These are phyloP conservation scores for Rotaria macrura DNA, from an alignment of 2,888 invertebrate species.

Conservation along the genomic window DNA sequence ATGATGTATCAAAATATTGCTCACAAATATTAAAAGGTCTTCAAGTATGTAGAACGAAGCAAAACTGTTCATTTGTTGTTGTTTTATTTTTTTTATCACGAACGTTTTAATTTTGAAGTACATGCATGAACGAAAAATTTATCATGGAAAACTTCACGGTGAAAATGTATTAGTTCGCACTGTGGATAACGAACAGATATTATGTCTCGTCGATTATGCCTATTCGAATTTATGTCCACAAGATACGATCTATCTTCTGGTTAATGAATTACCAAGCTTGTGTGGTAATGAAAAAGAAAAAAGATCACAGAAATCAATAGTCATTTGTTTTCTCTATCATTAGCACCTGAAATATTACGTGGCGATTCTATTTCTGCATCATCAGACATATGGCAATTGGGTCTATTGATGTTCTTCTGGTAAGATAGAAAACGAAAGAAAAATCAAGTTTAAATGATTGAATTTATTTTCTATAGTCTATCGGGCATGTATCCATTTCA, in stretches of 20 bases:
- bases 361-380: neutral
- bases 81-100: too few species aligned
- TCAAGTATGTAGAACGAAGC: neutral
- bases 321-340: neutral
- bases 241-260: neutral
- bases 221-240: neutral
- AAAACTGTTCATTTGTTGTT: too few species aligned
- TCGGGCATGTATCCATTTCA: neutral
- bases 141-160: neutral
- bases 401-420: neutral
- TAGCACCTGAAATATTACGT: neutral
- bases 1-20: slow-evolving; percentile 3
- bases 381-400: neutral
- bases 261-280: neutral
- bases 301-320: too few species aligned
- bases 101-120: neutral
- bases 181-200: neutral
- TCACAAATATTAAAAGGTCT: neutral
- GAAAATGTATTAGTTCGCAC: neutral
- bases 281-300: neutral
- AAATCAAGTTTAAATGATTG: too few species aligned
- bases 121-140: neutral
- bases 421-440: neutral
- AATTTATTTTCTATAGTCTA: neutral
- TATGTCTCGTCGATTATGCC: neutral